Conservation (phyloP, 1,140 invertebrate genomes). For the Colletes latitarsis region DNA sequence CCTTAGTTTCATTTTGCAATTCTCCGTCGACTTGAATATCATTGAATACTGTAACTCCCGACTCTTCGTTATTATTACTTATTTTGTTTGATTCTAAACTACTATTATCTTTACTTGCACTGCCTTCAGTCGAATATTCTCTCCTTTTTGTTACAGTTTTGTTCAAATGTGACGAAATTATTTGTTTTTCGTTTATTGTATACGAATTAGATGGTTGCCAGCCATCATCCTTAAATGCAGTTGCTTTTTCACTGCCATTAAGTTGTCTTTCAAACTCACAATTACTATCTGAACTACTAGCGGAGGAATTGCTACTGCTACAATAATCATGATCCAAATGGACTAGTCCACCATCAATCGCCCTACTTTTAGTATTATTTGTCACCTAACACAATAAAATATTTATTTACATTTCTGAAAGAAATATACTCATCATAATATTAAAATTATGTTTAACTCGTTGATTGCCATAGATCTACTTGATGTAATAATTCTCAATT, state of each 20-base stretch:
- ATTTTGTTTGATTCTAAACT: slow-evolving; percentile 77
- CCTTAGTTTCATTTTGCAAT: slow-evolving; percentile 8
- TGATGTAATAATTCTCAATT: too few species aligned
- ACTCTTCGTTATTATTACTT: slow-evolving; percentile 75
- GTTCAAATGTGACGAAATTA: slow-evolving; percentile 1
- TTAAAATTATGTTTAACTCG: background rate
- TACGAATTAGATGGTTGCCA: slow-evolving; percentile 16
- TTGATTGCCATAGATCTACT: too few species aligned
- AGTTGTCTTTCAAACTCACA: slow-evolving; percentile 52
- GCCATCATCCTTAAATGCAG: slow-evolving; percentile 38
- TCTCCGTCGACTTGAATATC: slow-evolving; percentile 4
- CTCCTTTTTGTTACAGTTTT: slow-evolving; percentile 8
- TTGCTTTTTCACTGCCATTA: slow-evolving; percentile 48
- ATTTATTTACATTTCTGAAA: background rate
- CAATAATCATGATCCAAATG: slow-evolving; percentile 83
- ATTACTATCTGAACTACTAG: slow-evolving; percentile 48
- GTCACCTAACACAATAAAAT: slow-evolving; percentile 44
- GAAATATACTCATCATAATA: background rate
- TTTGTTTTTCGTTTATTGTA: slow-evolving; percentile 17
- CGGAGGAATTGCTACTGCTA: slow-evolving; percentile 61
- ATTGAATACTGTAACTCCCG: background rate
- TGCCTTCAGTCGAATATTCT: slow-evolving; percentile 60
- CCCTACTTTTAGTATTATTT: slow-evolving; percentile 44
- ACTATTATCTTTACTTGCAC: slow-evolving; percentile 75
- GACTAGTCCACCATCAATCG: slow-evolving; percentile 66